Evolutionary conservation across 2,888 invertebrate genomes (phyloP).

Genomic region (Stratiomys singularior): DNA sequence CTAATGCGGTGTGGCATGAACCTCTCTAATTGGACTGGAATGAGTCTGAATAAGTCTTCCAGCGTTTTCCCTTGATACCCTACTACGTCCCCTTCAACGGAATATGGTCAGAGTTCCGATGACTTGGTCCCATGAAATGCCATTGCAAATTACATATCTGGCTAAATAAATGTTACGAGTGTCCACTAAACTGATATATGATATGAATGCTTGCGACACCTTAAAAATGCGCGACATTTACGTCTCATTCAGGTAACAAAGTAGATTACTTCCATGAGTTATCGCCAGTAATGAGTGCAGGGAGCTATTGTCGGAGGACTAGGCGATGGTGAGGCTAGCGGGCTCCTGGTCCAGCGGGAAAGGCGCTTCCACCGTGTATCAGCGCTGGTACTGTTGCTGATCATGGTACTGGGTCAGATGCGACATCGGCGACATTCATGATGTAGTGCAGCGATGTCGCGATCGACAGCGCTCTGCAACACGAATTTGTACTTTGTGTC

Average conservation of each 20-base stretch:
- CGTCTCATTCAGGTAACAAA: slow-evolving; percentile 30
- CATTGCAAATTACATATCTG: neutral
- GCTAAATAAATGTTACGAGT: neutral
- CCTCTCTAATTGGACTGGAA: too few species aligned
- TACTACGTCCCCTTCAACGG: neutral
- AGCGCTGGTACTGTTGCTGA: neutral
- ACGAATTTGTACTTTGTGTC: slow-evolving; percentile 46
- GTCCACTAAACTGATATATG: slow-evolving; percentile 19
- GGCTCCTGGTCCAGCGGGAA: neutral
- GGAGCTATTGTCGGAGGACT: neutral
- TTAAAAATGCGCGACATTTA: neutral
- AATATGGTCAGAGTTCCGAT: neutral
- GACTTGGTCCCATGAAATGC: neutral
- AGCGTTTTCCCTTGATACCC: too few species aligned
- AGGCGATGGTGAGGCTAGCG: neutral
- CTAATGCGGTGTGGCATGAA: too few species aligned
- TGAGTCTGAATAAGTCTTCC: too few species aligned
- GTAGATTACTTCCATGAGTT: slow-evolving; percentile 19
- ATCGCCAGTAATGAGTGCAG: neutral
- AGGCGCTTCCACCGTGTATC: neutral
- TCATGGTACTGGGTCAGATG: slow-evolving; percentile 14
- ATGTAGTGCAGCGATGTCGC: slow-evolving; percentile 13
- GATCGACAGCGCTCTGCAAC: slow-evolving; percentile 37
- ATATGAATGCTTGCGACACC: slow-evolving; percentile 14
- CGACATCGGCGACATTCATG: slow-evolving; percentile 27